Conservation (phyloP, 2,888 invertebrate genomes). For the Trimorus sp. region DNA sequence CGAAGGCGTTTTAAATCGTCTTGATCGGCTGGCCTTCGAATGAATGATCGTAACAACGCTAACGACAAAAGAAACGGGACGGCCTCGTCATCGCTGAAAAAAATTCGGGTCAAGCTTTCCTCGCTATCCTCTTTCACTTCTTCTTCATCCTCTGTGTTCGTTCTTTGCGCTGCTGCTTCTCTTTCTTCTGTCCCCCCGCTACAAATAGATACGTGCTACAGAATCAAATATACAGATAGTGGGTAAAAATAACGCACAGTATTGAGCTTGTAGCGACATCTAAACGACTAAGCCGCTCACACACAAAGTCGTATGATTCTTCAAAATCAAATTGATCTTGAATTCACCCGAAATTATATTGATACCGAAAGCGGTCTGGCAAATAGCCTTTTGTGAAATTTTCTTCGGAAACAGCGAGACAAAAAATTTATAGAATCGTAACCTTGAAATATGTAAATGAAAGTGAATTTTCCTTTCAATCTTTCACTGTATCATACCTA, state of each 20-base stretch:
- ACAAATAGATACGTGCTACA: slow-evolving; percentile 61
- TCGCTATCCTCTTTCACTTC: slow-evolving; percentile 57
- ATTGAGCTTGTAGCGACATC: no score
- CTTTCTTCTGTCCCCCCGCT: slow-evolving; percentile 42
- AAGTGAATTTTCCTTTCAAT: no score
- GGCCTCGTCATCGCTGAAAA: slow-evolving; percentile 62
- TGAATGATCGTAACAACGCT: slow-evolving; percentile 63
- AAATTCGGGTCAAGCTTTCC: slow-evolving; percentile 67
- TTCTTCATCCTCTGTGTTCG: slow-evolving; percentile 38
- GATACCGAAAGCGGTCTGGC: no score
- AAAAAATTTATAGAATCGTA: no score
- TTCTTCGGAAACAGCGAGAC: no score
- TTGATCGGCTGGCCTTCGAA: slow-evolving; percentile 62
- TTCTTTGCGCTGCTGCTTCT: slow-evolving; percentile 30
- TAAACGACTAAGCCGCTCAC: no score
- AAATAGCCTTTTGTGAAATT: no score
- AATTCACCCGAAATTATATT: no score
- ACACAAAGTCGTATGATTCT: no score
- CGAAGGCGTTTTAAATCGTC: slow-evolving; percentile 60
- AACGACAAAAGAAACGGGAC: slow-evolving; percentile 64
- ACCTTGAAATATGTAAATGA: no score
- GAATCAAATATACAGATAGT: slow-evolving; percentile 53
- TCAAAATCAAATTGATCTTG: no score
- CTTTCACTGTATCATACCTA: no score
- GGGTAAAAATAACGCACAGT: slow-evolving; percentile 42